phyloP scores from a whole-genome alignment of 2,797 vertebrate genomes.

The Danio tinwini region DNA sequence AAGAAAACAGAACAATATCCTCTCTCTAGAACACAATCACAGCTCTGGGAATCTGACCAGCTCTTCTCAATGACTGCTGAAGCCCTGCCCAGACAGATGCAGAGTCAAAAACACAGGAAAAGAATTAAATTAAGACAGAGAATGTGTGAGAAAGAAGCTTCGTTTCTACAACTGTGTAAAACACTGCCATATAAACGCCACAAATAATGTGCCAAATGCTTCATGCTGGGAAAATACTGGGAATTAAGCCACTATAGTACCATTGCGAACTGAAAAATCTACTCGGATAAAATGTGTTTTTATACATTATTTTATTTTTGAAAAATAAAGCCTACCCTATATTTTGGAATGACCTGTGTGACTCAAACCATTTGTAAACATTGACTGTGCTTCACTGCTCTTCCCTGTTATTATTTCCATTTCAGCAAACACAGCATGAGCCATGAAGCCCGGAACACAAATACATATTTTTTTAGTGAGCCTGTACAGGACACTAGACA shows the following conservation, averaged over 20 bases:
- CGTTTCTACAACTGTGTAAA: not conserved
- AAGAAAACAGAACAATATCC: slow-evolving; percentile 61
- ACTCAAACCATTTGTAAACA: slow-evolving; percentile 5
- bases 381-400: slow-evolving; percentile 7
- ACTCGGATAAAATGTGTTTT: not conserved
- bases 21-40: slow-evolving; percentile 49
- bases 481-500: not conserved
- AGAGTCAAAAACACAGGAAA: not conserved
- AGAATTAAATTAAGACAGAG: not conserved
- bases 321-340: not conserved
- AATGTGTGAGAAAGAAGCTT: slow-evolving; percentile 12
- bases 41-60: slow-evolving; percentile 51
- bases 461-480: not conserved
- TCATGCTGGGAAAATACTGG: slow-evolving; percentile 7
- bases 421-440: slow-evolving; percentile 5
- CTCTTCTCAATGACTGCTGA: slow-evolving; percentile 58
- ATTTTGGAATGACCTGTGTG: slow-evolving; percentile 14
- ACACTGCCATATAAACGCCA: slow-evolving; percentile 22
- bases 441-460: not conserved
- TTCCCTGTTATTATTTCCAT: slow-evolving; percentile 6
- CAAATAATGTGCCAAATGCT: slow-evolving; percentile 1
- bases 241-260: not conserved
- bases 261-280: not conserved
- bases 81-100: slow-evolving; percentile 55
- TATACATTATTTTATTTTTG: not conserved